Evolutionary conservation across 2,113 vertebrate species (phyloP).

Genomic region (human (Homo sapiens)): DNA sequence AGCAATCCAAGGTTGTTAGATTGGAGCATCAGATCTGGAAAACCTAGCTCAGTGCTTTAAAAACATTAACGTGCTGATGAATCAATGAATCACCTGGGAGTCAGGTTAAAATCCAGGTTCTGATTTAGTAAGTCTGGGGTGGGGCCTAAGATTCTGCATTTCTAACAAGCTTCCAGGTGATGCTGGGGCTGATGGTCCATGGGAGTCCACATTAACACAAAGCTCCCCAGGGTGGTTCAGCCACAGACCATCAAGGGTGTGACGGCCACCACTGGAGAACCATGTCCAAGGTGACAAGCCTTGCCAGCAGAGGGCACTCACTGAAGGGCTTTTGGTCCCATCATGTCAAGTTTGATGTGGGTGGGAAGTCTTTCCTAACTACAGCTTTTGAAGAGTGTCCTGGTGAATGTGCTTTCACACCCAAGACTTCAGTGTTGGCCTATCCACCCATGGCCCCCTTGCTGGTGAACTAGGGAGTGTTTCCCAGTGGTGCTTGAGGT

Average conservation of each 20-base stretch:
- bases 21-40: background rate
- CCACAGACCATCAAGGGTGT: background rate
- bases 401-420: background rate
- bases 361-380: background rate
- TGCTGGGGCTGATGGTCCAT: background rate
- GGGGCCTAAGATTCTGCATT: background rate
- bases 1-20: too few relatives aligned
- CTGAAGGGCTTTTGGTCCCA: background rate
- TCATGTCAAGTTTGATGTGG: background rate
- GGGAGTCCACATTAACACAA: background rate
- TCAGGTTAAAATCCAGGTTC: background rate
- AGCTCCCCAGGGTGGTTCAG: background rate
- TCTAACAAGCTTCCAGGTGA: background rate
- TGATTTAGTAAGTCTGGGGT: background rate
- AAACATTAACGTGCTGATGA: background rate
- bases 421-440: background rate
- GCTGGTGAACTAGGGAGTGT: background rate
- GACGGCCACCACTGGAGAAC: too few relatives aligned
- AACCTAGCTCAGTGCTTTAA: background rate
- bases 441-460: background rate
- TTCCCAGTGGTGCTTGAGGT: background rate
- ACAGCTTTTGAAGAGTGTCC: background rate
- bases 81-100: too few relatives aligned
- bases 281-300: background rate
- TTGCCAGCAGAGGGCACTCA: background rate